A percentile compares a stretch with the other conserved stretches of the same genome.
Evolutionary conservation across 92 coral and sea anemone species (phyloP).

Genomic region (Ricordea florida): DNA sequence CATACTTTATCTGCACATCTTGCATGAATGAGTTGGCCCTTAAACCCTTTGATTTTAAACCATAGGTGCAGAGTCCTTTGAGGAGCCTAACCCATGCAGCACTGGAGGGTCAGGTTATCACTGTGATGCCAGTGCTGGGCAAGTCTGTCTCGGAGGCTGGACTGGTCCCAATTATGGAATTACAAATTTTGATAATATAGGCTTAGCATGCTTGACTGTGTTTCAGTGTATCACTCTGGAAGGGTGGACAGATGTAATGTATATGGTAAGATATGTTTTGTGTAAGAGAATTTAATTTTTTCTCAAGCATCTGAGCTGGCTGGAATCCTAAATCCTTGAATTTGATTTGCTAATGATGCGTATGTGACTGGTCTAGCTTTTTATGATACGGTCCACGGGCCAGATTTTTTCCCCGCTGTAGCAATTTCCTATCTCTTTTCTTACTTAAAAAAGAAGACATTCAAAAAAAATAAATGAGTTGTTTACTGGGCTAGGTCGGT

Average conservation of each 20-base stretch:
- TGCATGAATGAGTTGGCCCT: neutral
- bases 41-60: neutral
- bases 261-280: conserved; percentile 68
- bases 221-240: conserved; percentile 97
- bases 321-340: too few species aligned
- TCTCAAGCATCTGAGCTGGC: too few species aligned
- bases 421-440: too few species aligned
- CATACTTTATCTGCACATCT: too few species aligned
- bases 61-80: conserved; percentile 62
- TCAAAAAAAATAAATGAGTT: too few species aligned
- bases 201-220: conserved; percentile 95
- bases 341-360: too few species aligned
- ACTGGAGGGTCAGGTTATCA: conserved; percentile 80
- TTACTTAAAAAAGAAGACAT: too few species aligned
- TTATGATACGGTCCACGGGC: too few species aligned
- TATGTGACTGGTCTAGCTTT: too few species aligned
- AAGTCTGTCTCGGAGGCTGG: conserved; percentile 92
- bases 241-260: conserved; percentile 99
- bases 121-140: conserved; percentile 65
- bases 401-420: too few species aligned
- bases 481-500: too few species aligned
- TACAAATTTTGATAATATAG: conserved; percentile 96
- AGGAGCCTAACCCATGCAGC: conserved; percentile 89
- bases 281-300: neutral
- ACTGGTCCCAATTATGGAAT: conserved; percentile 95